Conservation (phyloP, 2,113 vertebrate species). For the Erinaceus europaeus region DNA sequence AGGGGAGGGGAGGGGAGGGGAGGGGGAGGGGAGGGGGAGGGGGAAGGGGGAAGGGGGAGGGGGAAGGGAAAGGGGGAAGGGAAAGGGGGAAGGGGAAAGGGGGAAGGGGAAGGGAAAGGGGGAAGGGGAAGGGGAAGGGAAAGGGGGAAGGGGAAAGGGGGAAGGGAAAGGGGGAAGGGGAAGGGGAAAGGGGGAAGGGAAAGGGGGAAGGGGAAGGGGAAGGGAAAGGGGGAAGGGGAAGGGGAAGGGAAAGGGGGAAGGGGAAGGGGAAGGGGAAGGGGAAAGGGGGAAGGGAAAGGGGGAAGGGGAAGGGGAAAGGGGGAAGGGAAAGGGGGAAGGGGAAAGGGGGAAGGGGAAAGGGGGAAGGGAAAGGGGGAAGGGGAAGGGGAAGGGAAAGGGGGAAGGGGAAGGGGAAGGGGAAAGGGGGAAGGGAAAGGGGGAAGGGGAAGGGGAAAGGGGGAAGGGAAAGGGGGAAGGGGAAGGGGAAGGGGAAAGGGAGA, state of each 20-base stretch:
- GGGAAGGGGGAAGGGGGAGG: slow-evolving; percentile 58
- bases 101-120: slow-evolving; percentile 64
- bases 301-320: slow-evolving; percentile 64
- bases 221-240: slow-evolving; percentile 65
- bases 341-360: slow-evolving; percentile 44
- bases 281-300: too few species aligned
- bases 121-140: slow-evolving; percentile 63
- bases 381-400: too few species aligned
- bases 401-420: slow-evolving; percentile 65
- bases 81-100: slow-evolving; percentile 64
- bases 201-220: slow-evolving; percentile 67
- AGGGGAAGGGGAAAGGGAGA: too few species aligned
- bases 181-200: too few species aligned
- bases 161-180: slow-evolving; percentile 63
- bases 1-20: too few species aligned
- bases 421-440: slow-evolving; percentile 65
- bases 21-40: slow-evolving; percentile 56
- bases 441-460: slow-evolving; percentile 58
- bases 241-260: too few species aligned
- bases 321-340: slow-evolving; percentile 63
- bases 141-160: slow-evolving; percentile 55
- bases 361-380: too few species aligned
- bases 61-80: slow-evolving; percentile 60
- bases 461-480: too few species aligned
- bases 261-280: slow-evolving; percentile 60